Evolutionary conservation across 2,113 vertebrate genomes (phyloP), one percentile per base, ranked within the genome.

Genomic region (Empidonax alnorum): DNA sequence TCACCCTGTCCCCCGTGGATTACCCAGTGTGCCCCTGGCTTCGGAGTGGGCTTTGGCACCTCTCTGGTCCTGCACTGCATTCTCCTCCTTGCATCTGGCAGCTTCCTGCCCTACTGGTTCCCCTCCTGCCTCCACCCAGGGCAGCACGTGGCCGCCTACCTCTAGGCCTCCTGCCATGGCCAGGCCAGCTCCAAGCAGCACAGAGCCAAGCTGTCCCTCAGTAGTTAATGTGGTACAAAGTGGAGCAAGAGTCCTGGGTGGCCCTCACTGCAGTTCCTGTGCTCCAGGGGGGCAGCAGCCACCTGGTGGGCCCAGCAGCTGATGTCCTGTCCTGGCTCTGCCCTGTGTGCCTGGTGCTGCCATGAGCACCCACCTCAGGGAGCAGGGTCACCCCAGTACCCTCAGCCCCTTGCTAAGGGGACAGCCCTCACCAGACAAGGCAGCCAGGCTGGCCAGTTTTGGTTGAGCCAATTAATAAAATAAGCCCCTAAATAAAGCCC

Each of bases 211-310:
- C 19, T 42, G 6, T 46, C 76, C 47, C 62, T 30, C 10, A 1
- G 24, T 15, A 2, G n/a, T 5, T 44, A n/a, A 35, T 6, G 10
- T 3, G 39, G 33, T 2, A 12, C 28, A 35, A 25, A 27, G 47
- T 7, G 10, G 53, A 65, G 59, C 2, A 1, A 13, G 35, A 80
- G 18, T 27, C 12, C 5, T 0, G 1, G 21, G 2, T 7, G 63
- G 3, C 24, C 35, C 52, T 41, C 52, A 33, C 28, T 3, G 3
- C 17, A 25, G 16, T 53, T 72, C 28, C 56, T 0, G 50, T 6
- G 46, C 8, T 14, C 30, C 3, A 12, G 33, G 37, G 67, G 69
- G 30, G 58, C 73, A 80, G n/a, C 47, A 58, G 44, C 35, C 30
- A 47, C 7, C 0, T 1, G 2, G 9, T 6, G 7, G 10, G 15